These are phyloP conservation scores for Triops longicaudatus DNA, from an alignment of 1,140 invertebrate genomes.

Conservation along the genomic window DNA sequence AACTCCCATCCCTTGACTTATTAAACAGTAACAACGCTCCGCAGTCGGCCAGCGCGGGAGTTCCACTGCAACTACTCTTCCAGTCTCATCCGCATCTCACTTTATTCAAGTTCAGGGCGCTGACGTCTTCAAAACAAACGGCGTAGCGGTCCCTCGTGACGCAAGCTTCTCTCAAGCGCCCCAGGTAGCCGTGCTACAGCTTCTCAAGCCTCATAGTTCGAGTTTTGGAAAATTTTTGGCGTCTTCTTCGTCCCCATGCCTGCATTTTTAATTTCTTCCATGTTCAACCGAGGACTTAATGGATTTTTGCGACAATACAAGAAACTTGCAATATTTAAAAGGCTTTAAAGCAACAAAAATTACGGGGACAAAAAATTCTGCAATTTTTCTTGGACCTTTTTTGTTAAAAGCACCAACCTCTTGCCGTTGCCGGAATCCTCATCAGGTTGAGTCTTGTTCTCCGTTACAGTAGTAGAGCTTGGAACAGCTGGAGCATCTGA, in stretches of 20 bases:
- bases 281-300: background rate
- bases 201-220: background rate
- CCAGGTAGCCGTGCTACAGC: background rate
- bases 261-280: background rate
- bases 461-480: background rate
- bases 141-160: background rate
- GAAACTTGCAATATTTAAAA: background rate
- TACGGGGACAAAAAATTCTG: background rate
- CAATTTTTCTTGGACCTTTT: background rate
- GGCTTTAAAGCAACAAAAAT: background rate
- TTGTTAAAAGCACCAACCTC: background rate
- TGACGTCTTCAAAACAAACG: background rate
- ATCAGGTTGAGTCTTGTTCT: background rate
- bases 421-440: conserved; percentile 13
- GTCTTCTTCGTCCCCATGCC: conserved; percentile 6
- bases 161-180: too few relatives aligned
- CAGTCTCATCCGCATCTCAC: too few relatives aligned
- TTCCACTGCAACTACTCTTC: too few relatives aligned
- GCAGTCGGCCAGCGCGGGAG: too few relatives aligned
- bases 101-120: too few relatives aligned
- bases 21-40: background rate
- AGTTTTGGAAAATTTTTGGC: background rate
- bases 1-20: background rate
- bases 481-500: background rate
- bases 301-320: background rate